phyloP scores from a whole-genome alignment of 2,888 invertebrate genomes.

The Eupithecia abbreviata region DNA sequence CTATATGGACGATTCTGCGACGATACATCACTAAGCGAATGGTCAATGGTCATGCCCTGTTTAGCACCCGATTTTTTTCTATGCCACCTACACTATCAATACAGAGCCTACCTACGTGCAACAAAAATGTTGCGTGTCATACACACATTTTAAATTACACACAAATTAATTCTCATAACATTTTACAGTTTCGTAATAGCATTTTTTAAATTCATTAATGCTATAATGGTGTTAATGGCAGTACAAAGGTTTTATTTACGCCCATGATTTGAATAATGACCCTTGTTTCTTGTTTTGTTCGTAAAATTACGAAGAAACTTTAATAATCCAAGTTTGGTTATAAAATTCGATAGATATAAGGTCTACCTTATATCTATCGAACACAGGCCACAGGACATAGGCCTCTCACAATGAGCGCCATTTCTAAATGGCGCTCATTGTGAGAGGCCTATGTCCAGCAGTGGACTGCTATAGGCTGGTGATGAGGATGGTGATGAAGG shows the following conservation, averaged over 20 bases:
- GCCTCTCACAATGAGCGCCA: no score
- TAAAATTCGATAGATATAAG: not conserved
- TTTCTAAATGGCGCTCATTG: no score
- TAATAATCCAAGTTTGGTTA: not conserved
- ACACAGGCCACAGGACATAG: no score
- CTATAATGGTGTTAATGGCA: constrained; percentile 69
- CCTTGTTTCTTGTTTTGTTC: constrained; percentile 38
- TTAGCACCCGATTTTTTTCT: not conserved
- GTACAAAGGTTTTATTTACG: constrained; percentile 72
- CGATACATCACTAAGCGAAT: no score
- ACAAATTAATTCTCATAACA: constrained; percentile 73
- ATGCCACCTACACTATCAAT: not conserved
- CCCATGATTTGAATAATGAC: constrained; percentile 71
- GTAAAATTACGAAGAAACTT: not conserved
- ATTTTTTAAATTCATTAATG: constrained; percentile 73
- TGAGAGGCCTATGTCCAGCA: no score
- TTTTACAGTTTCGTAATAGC: constrained; percentile 59
- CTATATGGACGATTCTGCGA: no score
- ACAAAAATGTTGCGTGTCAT: constrained; percentile 51
- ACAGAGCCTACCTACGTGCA: constrained; percentile 8
- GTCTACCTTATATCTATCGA: no score
- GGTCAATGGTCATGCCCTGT: no score
- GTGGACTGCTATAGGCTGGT: no score
- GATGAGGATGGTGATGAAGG: not conserved
- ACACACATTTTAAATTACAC: constrained; percentile 49